Conservation (phyloP, 2,888 invertebrate genomes). For the Drosophila kuntzei region DNA sequence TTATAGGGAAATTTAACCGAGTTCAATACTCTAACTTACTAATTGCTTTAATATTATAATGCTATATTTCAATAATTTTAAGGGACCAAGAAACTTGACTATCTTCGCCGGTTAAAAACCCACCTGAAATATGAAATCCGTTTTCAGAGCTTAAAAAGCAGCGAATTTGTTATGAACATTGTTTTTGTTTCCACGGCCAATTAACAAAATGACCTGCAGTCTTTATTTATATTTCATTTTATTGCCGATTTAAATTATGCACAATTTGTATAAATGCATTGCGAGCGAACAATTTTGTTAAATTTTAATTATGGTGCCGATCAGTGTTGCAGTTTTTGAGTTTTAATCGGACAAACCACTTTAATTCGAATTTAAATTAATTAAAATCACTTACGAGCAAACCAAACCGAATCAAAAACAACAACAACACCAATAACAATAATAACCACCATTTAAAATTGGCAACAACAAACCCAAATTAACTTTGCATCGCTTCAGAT, state of each 20-base stretch:
- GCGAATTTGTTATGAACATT: slow-evolving; percentile 1
- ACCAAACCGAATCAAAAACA: slow-evolving; percentile 51
- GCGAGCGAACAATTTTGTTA: slow-evolving; percentile 44
- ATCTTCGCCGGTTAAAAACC: background rate
- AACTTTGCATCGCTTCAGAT: slow-evolving; percentile 76
- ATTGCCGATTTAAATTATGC: slow-evolving; percentile 49
- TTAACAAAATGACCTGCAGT: slow-evolving; percentile 49
- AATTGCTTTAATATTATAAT: too few relatives aligned
- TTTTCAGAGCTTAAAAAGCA: background rate
- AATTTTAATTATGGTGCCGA: slow-evolving; percentile 70
- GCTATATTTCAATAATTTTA: too few relatives aligned
- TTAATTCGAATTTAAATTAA: slow-evolving; percentile 81
- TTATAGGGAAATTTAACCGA: too few relatives aligned
- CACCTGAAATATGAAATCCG: background rate
- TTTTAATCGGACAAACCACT: slow-evolving; percentile 76
- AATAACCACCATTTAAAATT: slow-evolving; percentile 62
- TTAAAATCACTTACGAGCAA: slow-evolving; percentile 74
- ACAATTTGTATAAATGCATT: slow-evolving; percentile 51
- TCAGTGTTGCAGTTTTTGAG: slow-evolving; percentile 69
- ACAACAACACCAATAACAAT: slow-evolving; percentile 38
- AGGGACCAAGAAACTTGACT: too few relatives aligned
- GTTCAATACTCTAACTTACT: too few relatives aligned
- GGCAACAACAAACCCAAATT: slow-evolving; percentile 72
- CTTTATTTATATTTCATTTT: slow-evolving; percentile 42
- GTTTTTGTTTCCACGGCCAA: slow-evolving; percentile 36